phyloP scores from a whole-genome alignment of 2,113 vertebrate genomes.

The Hippocampus guttulatus region DNA sequence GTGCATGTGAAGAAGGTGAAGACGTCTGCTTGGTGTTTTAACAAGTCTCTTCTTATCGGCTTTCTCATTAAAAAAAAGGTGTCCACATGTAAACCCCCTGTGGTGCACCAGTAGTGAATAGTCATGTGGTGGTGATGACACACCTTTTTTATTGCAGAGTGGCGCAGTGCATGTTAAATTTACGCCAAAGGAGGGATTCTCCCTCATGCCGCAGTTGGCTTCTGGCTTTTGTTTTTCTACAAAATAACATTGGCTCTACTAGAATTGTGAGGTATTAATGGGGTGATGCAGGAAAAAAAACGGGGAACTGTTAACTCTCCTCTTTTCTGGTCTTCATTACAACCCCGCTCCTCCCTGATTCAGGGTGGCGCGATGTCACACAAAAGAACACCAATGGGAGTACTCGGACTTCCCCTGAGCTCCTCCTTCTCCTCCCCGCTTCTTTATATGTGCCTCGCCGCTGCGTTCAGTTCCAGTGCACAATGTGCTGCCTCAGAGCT shows the following conservation, averaged over 20 bases:
- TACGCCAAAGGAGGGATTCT: constrained; percentile 11
- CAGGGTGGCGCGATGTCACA: constrained; percentile 61
- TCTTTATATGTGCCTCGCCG: constrained; percentile 52
- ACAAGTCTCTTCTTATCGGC: not conserved
- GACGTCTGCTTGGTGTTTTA: not conserved
- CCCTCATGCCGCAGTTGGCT: not conserved
- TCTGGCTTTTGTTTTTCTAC: constrained; percentile 14
- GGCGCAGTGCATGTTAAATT: not conserved
- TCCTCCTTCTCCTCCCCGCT: constrained; percentile 34
- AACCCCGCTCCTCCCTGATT: constrained; percentile 15
- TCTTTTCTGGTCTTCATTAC: constrained; percentile 44
- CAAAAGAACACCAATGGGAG: constrained; percentile 40
- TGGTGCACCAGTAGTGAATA: constrained; percentile 7
- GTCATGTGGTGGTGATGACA: constrained; percentile 16
- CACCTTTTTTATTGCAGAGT: constrained; percentile 16
- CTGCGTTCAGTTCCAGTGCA: constrained; percentile 58
- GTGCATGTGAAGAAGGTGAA: not conserved
- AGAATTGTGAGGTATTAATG: constrained; percentile 43
- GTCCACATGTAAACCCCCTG: not conserved
- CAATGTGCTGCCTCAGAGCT: constrained; percentile 64
- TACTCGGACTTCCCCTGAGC: constrained; percentile 10
- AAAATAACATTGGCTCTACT: constrained; percentile 11
- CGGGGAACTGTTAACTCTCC: constrained; percentile 56
- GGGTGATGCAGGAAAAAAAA: constrained; percentile 38
- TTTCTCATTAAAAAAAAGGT: not conserved